These are phyloP conservation scores for Odontophorus gujanensis DNA, from an alignment of 2,113 vertebrate species.

Conservation along the genomic window DNA sequence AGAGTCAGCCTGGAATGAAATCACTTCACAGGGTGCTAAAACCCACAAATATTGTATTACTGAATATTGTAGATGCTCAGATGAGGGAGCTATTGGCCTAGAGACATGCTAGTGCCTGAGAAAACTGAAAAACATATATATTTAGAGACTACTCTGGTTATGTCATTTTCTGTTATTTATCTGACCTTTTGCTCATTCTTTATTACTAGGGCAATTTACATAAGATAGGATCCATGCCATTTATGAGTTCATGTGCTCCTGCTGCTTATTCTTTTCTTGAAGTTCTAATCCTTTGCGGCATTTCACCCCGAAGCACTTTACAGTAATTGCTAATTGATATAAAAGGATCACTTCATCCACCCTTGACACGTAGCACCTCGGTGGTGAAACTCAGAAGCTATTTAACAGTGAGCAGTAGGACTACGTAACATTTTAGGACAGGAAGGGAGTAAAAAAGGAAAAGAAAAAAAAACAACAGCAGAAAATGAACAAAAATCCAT, in stretches of 20 bases:
- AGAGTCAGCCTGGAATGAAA: not conserved
- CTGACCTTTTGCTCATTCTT: constrained; percentile 74
- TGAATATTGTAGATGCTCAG: constrained; percentile 46
- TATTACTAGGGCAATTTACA: constrained; percentile 72
- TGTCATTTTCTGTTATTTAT: constrained; percentile 69
- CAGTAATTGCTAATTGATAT: constrained; percentile 79
- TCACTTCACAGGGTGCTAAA: not conserved
- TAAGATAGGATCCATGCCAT: constrained; percentile 74
- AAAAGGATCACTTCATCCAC: constrained; percentile 75
- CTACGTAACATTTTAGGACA: constrained; percentile 19
- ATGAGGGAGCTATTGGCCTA: constrained; percentile 60
- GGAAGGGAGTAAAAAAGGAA: not conserved
- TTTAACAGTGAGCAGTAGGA: constrained; percentile 52
- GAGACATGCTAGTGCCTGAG: not conserved
- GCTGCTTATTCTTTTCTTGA: constrained; percentile 59
- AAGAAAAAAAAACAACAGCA: not conserved
- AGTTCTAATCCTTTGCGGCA: constrained; percentile 74
- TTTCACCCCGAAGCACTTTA: constrained; percentile 79
- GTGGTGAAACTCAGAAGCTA: constrained; percentile 65
- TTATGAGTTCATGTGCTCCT: constrained; percentile 71
- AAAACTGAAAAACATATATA: constrained; percentile 40
- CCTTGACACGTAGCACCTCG: constrained; percentile 69
- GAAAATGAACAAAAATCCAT: not conserved
- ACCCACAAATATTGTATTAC: not conserved
- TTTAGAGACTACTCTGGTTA: constrained; percentile 58